These are phyloP conservation scores for Acropora yongei DNA, from an alignment of 64 coral and sea anemone species.

Conservation along the genomic window DNA sequence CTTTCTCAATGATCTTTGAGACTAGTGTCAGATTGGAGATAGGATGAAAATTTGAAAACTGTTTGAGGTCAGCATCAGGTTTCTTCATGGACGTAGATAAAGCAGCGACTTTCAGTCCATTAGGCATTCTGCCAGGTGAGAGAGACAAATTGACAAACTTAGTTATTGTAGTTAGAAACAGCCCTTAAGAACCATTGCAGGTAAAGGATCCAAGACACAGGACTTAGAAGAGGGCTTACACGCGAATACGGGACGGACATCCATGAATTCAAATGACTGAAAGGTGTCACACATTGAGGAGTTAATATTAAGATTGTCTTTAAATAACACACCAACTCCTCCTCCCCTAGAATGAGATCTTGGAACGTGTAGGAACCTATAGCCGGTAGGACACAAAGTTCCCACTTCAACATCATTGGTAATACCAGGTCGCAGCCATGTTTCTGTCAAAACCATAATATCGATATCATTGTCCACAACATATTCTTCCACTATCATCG, in stretches of 20 bases:
- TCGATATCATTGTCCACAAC: too few species aligned
- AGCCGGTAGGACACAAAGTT: too few species aligned
- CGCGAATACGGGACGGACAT: background rate
- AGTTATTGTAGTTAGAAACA: too few species aligned
- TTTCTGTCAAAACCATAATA: too few species aligned
- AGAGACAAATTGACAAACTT: too few species aligned
- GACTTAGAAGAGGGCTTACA: too few species aligned
- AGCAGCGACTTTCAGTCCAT: background rate
- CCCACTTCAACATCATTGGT: too few species aligned
- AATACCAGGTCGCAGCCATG: too few species aligned
- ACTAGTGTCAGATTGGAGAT: background rate
- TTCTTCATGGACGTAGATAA: background rate
- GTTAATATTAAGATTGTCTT: constrained; percentile 11
- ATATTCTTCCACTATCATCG: constrained; percentile 9
- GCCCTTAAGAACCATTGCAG: too few species aligned
- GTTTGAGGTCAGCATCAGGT: background rate
- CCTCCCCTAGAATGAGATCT: constrained; percentile 16
- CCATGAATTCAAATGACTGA: constrained; percentile 21
- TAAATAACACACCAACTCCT: constrained; percentile 40
- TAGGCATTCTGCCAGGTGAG: background rate
- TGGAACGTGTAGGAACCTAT: background rate
- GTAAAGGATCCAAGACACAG: too few species aligned
- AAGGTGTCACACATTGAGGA: background rate
- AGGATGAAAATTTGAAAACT: too few species aligned
- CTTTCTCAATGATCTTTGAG: constrained; percentile 13